Evolutionary conservation across 1,140 invertebrate species (phyloP), one percentile per base, ranked within the genome.

Genomic region (Leptonema lineaticorne): DNA sequence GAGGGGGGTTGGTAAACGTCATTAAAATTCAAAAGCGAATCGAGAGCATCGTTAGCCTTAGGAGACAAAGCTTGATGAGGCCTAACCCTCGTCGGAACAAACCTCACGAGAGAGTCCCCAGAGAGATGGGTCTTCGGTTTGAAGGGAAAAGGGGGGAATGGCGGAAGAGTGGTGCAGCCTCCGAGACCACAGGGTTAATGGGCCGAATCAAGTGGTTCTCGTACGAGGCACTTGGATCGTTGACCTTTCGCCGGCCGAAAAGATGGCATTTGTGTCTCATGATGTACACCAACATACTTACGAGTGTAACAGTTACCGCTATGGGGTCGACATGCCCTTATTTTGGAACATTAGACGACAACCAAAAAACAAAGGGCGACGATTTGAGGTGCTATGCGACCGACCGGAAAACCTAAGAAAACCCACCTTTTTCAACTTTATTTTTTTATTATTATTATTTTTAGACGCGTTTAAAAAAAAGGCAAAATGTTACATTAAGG

Each of bases 101-200:
- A 11, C 26, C 20, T 5, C n/a, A n/a, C n/a, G n/a, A n/a, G n/a
- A n/a, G n/a, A n/a, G n/a, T n/a, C n/a, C n/a, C n/a, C n/a, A n/a
- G n/a, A n/a, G n/a, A n/a, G n/a, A n/a, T n/a, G 16, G 37, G 37
- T 3, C 37, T 14, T 45, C 46, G 50, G 22, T 9, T 6, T 1
- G 50, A 11, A 11, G 11, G 20, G 22, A 53, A 53, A 18, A 24
- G 50, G 22, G 20, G 8, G 20, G 22, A 11, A 24, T 11, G 50
- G 20, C 11, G 16, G 37, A 11, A 33, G 29, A 18, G 46, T 26
- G 57, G 33, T 16, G 62, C n/a, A n/a, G 26, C 14, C 16, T 50
- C 18, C 5, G 62, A 16, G 41, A 64, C 62, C 62, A 46, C 62
- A 64, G 41, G 37, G 62, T 64, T 64, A 64, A 64, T 64, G 62